phyloP scores from a whole-genome alignment of 2,113 vertebrate species.

The Eleginops maclovinus region DNA sequence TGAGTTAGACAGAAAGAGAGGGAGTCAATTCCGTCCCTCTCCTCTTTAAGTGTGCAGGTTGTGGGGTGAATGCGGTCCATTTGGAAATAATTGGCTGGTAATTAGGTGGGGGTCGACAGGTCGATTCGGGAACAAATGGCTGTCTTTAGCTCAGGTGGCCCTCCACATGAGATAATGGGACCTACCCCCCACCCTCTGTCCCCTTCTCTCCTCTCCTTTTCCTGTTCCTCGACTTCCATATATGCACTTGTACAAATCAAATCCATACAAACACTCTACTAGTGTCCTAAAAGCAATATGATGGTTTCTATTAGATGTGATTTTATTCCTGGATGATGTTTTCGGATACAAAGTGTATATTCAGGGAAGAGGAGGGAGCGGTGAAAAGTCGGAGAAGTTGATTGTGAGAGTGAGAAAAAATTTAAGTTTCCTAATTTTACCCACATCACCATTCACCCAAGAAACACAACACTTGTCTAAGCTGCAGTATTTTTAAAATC shows the following conservation, averaged over 20 bases:
- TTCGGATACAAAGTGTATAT: neutral
- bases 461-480: neutral
- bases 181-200: slow-evolving; percentile 65
- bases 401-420: neutral
- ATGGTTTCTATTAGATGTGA: neutral
- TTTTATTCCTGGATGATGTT: neutral
- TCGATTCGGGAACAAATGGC: slow-evolving; percentile 89
- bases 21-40: slow-evolving; percentile 77
- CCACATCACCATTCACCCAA: neutral
- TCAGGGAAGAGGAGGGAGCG: slow-evolving; percentile 15
- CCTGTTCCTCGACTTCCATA: slow-evolving; percentile 11
- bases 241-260: neutral
- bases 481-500: too few species aligned
- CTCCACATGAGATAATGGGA: slow-evolving; percentile 81
- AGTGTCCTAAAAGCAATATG: neutral
- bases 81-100: slow-evolving; percentile 91
- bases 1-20: slow-evolving; percentile 37
- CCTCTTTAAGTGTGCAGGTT: slow-evolving; percentile 72
- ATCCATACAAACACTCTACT: neutral
- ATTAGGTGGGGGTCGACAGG: slow-evolving; percentile 90
- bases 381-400: neutral
- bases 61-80: slow-evolving; percentile 79
- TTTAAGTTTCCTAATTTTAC: too few species aligned
- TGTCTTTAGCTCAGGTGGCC: slow-evolving; percentile 89
- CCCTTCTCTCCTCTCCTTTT: slow-evolving; percentile 56